Evolutionary conservation across 2,797 vertebrate genomes (phyloP), one percentile per base, ranked within the genome.

Genomic region (Bucorvus abyssinicus): DNA sequence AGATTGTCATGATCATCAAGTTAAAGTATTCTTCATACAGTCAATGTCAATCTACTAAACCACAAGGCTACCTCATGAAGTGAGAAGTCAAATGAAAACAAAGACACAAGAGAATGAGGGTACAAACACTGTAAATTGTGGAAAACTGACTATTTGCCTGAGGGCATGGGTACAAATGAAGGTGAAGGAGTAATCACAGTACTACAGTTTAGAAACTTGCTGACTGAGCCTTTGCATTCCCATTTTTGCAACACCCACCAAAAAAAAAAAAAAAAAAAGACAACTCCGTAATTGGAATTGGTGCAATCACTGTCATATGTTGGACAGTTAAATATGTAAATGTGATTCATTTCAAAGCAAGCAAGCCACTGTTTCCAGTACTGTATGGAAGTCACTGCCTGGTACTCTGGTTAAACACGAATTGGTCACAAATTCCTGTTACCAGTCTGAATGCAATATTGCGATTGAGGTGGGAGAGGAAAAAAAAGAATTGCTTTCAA

Each of bases 401-500:
- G 60, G 16, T 57, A 61, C 32, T 84, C 59, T 4, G 14, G 24
- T 44, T 80, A 59, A 65, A 78, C 1, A 27, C 75, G 63, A 70
- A 40, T 2, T 71, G 57, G 27, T 75, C 77, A 88, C 26, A 81
- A 91, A 81, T 59, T 75, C 22, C 55, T 53, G 32, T 52, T 77
- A 80, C 16, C 1, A 2, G 24, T 61, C 57, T 47, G 38, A 93
- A 42, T 19, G 26, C 21, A 70, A n/a, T 69, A 57, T 7, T 65
- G 36, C 1, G 1, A 63, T n/a, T 40, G 26, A 64, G 30, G 47
- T 3, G 5, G 6, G 8, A 7, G 5, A n/a, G 7, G 42, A 3
- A 14, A 20, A 29, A 24, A 10, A 29, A 30, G 15, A 61, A 12
- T 4, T 87, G 63, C 26, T 80, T 74, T 91, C 56, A 78, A 80